phyloP scores from a whole-genome alignment of 2,888 invertebrate genomes.

The Drosophila aldrichi region DNA sequence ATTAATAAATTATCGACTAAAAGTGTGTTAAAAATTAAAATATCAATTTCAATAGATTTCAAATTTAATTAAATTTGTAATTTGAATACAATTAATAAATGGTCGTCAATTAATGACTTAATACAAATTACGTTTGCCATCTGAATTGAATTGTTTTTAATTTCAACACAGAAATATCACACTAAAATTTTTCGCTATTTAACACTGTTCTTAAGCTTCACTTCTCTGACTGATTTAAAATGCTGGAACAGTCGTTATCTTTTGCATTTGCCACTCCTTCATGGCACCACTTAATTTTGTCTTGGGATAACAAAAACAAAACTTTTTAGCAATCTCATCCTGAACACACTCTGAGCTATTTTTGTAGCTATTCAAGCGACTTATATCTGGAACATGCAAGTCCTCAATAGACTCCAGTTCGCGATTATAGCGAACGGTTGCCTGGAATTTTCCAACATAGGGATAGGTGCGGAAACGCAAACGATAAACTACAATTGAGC shows the following conservation, averaged over 20 bases:
- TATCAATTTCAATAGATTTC: too few species aligned
- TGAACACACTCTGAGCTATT: slow-evolving; percentile 85
- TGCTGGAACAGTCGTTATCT: slow-evolving; percentile 2
- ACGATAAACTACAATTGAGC: slow-evolving; percentile 29
- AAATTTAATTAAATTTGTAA: too few species aligned
- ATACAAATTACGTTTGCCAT: not conserved
- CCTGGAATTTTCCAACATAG: slow-evolving; percentile 88
- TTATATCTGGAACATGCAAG: slow-evolving; percentile 86
- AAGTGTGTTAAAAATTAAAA: not conserved
- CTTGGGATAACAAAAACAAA: slow-evolving; percentile 53
- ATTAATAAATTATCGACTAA: not conserved
- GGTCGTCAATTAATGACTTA: not conserved
- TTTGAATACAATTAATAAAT: not conserved
- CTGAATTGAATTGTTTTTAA: not conserved
- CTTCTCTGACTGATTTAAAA: not conserved
- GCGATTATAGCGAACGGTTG: slow-evolving; percentile 87
- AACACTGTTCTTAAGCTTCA: not conserved
- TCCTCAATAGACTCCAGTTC: slow-evolving; percentile 77
- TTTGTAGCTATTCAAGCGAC: slow-evolving; percentile 86
- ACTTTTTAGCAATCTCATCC: slow-evolving; percentile 49
- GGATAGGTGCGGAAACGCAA: slow-evolving; percentile 88
- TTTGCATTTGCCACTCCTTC: slow-evolving; percentile 11
- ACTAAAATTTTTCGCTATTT: not conserved
- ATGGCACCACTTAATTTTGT: not conserved
- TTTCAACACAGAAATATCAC: not conserved